phyloP scores from a whole-genome alignment of 2,888 invertebrate species.

The Eupithecia centaureata region DNA sequence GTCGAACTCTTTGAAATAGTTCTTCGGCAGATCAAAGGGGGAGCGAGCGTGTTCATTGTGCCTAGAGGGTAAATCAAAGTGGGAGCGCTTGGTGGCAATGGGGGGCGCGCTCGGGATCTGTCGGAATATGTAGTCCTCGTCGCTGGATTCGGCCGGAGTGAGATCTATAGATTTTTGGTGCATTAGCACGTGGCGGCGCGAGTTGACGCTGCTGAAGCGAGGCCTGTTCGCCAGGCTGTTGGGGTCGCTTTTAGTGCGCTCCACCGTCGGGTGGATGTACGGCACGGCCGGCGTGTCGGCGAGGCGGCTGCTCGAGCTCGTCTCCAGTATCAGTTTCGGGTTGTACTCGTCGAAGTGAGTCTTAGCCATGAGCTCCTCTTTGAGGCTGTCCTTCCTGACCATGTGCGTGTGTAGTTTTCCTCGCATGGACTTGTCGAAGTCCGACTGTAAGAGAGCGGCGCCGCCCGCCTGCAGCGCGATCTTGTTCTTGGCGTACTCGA shows the following conservation, averaged over 20 bases:
- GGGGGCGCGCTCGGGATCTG: conserved; percentile 90
- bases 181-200: conserved; percentile 90
- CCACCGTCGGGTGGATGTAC: conserved; percentile 89
- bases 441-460: conserved; percentile 84
- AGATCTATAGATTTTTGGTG: conserved; percentile 94
- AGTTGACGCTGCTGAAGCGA: conserved; percentile 88
- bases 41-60: conserved; percentile 85
- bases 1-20: conserved; percentile 88
- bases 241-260: conserved; percentile 94
- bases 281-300: conserved; percentile 77
- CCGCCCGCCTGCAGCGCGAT: conserved; percentile 61
- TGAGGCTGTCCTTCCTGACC: conserved; percentile 82
- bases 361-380: conserved; percentile 86
- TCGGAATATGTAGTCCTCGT: conserved; percentile 91
- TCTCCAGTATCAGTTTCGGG: conserved; percentile 85
- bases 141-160: conserved; percentile 93
- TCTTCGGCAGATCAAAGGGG: conserved; percentile 88
- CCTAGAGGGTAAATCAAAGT: conserved; percentile 86
- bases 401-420: conserved; percentile 72
- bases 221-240: conserved; percentile 90
- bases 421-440: conserved; percentile 81
- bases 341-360: conserved; percentile 89
- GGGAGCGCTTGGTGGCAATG: conserved; percentile 88
- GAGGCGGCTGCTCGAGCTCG: conserved; percentile 80
- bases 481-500: conserved; percentile 81